Conservation (phyloP, 1,140 invertebrate species). For the Drosophila asahinai region DNA sequence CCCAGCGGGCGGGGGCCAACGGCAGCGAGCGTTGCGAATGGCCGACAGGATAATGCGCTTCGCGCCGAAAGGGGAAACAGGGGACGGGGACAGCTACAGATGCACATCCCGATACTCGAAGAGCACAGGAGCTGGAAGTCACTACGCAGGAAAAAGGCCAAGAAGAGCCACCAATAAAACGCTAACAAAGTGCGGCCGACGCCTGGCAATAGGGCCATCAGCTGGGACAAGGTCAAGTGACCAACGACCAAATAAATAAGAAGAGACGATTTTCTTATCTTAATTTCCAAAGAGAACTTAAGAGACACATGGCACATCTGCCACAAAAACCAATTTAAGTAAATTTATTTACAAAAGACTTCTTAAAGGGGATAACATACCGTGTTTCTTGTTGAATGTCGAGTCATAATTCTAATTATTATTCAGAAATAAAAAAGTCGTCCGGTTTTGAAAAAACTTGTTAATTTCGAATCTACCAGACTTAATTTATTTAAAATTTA, state of each 20-base stretch:
- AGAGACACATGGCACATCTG: constrained; percentile 6
- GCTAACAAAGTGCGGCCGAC: constrained; percentile 35
- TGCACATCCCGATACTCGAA: constrained; percentile 1
- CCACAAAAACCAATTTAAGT: neutral
- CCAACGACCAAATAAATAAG: constrained; percentile 10
- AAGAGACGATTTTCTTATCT: constrained; percentile 1
- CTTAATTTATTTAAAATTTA: neutral
- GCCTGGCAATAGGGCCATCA: constrained; percentile 27
- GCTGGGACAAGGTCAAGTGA: constrained; percentile 35
- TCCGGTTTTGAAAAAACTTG: neutral
- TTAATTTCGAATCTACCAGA: neutral
- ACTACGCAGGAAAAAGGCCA: constrained; percentile 6
- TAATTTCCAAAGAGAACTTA: neutral
- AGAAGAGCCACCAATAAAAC: constrained; percentile 57
- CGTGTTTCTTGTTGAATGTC: neutral
- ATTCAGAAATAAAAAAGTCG: no score
- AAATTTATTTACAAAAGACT: constrained; percentile 16
- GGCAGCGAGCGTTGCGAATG: constrained; percentile 55
- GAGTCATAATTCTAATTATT: neutral
- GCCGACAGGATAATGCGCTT: constrained; percentile 60
- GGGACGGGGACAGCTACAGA: constrained; percentile 4
- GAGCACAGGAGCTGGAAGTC: constrained; percentile 8
- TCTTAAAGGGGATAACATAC: neutral
- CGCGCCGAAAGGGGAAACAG: constrained; percentile 28
- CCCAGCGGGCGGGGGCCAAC: constrained; percentile 55